Base-by-base conservation (phyloP, 2,797 vertebrate genomes). In the Siniperca obscura region DNA sequence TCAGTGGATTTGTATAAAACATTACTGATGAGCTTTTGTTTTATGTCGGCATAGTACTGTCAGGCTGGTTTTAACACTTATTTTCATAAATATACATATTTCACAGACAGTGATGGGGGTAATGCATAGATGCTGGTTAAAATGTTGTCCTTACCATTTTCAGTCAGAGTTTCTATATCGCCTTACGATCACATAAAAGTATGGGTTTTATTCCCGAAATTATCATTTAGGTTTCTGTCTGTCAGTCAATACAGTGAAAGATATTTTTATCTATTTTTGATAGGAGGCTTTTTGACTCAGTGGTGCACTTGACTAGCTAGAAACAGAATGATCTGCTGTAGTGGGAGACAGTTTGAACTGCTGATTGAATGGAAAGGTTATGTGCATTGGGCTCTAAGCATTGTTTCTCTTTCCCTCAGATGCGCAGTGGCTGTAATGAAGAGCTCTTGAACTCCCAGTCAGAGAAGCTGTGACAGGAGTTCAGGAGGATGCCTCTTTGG, bases 391-490 rank as follows among this genome's bases (percentile, higher is more conserved):
- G 87, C 90, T 92, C 87, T 86, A 80, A 92, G 92, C 91, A 93
- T 93, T 94, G 94, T 94, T 95, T 94, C 94, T 92, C 89, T 91
- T 78, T 90, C 89, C 90, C 92, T 93, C 90, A 93, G 92, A 94
- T 94, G 92, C 76, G 91, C 90, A 88, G 89, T 90, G 84, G 76
- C 89, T 93, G 95, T 96, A 96, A 97, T 97, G 96, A 97, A 97
- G 95, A 96, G 96, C 96, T 96, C 94, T 95, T 96, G 96, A 96
- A 96, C 96, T 90, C 86, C 50, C 90, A 95, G 95, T 95, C 95
- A 94, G 90, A 86, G 88, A 89, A 94, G 95, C 96, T 93, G 91
- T 95, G 96, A 96, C 96, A 96, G 94, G 96, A 96, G 96, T 97
- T 96, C 94, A 94, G 86, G 83, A 91, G 93, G 90, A 94, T 72